Percentiles rank a stretch among this genome's conserved stretches.
These are phyloP conservation scores for Arremon brunneinucha DNA, from an alignment of 2,797 vertebrate species.

Conservation along the genomic window DNA sequence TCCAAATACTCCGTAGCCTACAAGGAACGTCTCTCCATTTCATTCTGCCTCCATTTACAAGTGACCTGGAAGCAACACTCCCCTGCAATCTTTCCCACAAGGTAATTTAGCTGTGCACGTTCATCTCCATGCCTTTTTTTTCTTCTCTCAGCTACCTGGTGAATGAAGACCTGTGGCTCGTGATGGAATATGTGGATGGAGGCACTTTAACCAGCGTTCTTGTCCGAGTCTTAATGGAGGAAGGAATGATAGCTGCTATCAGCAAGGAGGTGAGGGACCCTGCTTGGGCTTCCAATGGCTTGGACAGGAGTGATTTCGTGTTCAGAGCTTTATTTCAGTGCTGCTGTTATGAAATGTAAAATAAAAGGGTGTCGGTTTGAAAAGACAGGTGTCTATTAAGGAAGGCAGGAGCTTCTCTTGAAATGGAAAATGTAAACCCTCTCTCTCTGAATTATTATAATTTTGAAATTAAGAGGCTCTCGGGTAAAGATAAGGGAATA, in stretches of 20 bases:
- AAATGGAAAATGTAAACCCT: background rate
- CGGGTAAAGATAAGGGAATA: background rate
- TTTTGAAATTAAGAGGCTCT: background rate
- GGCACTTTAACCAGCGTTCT: conserved; percentile 93
- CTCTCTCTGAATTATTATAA: background rate
- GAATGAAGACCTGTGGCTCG: conserved; percentile 95
- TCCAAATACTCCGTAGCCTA: too few species aligned
- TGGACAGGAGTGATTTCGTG: background rate
- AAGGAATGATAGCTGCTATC: conserved; percentile 95
- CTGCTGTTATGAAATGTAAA: background rate
- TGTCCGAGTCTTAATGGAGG: conserved; percentile 92
- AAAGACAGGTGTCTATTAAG: background rate
- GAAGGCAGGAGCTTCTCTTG: background rate
- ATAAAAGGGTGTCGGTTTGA: background rate
- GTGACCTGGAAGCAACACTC: background rate
- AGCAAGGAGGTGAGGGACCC: conserved; percentile 88
- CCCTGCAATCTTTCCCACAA: background rate
- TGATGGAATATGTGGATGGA: conserved; percentile 97
- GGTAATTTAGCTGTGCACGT: background rate
- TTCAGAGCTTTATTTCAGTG: background rate
- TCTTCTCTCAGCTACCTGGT: conserved; percentile 86
- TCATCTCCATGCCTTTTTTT: background rate
- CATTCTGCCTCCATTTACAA: background rate
- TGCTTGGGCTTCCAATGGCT: accelerated
- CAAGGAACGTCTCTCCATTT: background rate